Evolutionary conservation across 35 echinoderm and acorn worm species (phyloP).

Genomic region (Chiridota heheva): DNA sequence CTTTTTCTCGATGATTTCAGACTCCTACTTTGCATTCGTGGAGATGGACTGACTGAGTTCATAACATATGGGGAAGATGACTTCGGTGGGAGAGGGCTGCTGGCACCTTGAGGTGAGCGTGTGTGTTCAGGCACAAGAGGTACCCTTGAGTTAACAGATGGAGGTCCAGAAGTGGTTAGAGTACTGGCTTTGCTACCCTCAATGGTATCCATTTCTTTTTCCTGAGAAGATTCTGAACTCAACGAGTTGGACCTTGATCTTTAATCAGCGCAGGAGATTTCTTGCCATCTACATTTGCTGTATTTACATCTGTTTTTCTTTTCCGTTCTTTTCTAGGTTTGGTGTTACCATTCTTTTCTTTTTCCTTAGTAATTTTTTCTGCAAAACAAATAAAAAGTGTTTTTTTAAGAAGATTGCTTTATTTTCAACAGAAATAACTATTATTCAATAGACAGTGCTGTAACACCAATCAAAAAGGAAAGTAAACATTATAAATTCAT

Average conservation of each 20-base stretch:
- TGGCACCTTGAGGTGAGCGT: not conserved
- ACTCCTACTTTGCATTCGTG: constrained; percentile 14
- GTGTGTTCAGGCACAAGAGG: constrained; percentile 5
- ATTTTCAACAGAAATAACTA: too few relatives aligned
- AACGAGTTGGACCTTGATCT: constrained; percentile 27
- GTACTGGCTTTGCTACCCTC: constrained; percentile 7
- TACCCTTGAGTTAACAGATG: not conserved
- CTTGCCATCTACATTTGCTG: constrained; percentile 29
- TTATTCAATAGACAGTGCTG: too few relatives aligned
- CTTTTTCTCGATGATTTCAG: not conserved
- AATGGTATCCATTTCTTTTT: not conserved
- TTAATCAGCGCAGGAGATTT: constrained; percentile 18
- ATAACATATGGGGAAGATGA: not conserved
- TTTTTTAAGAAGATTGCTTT: too few relatives aligned
- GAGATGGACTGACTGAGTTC: not conserved
- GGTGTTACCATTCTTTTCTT: constrained; percentile 27
- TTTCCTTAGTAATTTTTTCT: constrained; percentile 79
- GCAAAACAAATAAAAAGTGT: constrained; percentile 9
- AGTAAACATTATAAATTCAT: too few relatives aligned
- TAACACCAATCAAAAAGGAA: too few relatives aligned
- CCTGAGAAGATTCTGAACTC: constrained; percentile 21
- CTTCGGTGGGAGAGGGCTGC: not conserved
- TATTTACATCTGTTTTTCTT: constrained; percentile 63
- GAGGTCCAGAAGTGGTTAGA: too few relatives aligned
- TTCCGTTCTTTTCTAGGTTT: constrained; percentile 88